Percentiles rank a stretch among this genome's conserved stretches.
phyloP scores from a whole-genome alignment of 2,888 invertebrate species.

The Coenonympha glycerion region DNA sequence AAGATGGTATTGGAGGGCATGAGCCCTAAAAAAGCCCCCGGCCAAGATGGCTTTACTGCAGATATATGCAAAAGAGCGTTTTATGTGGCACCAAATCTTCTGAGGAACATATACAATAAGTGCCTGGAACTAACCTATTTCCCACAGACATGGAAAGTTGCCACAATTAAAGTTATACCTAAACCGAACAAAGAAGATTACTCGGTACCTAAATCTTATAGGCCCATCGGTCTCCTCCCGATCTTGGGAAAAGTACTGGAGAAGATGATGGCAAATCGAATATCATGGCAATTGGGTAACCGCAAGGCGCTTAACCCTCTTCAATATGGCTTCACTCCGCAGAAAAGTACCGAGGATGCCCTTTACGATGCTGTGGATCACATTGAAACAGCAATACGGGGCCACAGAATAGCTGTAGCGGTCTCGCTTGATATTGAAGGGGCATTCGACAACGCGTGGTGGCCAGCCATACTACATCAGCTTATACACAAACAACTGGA shows the following conservation, averaged over 20 bases:
- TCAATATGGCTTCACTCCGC: conserved; percentile 3
- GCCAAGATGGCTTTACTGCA: neutral
- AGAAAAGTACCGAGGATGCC: neutral
- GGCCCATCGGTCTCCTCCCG: conserved; percentile 2
- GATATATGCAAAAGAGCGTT: neutral
- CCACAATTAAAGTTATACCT: neutral
- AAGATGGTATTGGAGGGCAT: neutral
- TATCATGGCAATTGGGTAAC: neutral
- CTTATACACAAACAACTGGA: neutral
- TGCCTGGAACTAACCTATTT: neutral
- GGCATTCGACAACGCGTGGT: neutral
- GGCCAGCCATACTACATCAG: neutral
- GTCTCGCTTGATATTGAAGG: conserved; percentile 1
- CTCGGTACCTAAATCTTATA: neutral
- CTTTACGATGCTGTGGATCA: neutral
- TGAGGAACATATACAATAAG: neutral
- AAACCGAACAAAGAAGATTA: neutral
- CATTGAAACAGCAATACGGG: neutral
- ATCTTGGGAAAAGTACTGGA: conserved; percentile 8
- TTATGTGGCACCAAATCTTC: neutral
- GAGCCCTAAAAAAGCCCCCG: neutral
- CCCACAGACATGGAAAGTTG: neutral
- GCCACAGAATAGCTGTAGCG: neutral
- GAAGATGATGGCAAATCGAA: neutral
- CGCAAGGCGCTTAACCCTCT: neutral